phyloP scores from a whole-genome alignment of 2,888 invertebrate species.

The Pilophorus perplexus region DNA sequence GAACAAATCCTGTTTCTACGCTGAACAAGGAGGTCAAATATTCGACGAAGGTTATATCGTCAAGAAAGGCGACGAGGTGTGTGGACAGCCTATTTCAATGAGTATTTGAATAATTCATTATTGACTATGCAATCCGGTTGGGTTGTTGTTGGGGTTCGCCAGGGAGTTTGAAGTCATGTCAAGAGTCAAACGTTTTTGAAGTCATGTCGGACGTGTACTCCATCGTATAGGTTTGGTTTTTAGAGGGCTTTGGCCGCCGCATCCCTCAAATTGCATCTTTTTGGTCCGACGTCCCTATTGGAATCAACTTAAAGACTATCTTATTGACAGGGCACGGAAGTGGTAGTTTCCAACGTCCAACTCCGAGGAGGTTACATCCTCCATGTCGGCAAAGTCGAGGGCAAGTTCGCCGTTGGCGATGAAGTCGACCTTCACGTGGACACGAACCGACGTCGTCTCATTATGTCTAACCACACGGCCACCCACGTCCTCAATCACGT shows the following conservation, averaged over 20 bases:
- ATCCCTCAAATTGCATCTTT: no score
- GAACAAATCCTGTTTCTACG: slow-evolving; percentile 93
- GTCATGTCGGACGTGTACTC: no score
- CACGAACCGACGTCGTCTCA: slow-evolving; percentile 73
- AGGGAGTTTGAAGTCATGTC: no score
- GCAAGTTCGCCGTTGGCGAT: slow-evolving; percentile 75
- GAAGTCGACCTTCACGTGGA: slow-evolving; percentile 78
- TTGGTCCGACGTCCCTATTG: no score
- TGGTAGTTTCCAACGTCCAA: slow-evolving; percentile 82
- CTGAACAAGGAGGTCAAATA: slow-evolving; percentile 98
- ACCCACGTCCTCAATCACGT: slow-evolving; percentile 97
- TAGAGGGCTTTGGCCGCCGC: no score
- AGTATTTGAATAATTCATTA: no score
- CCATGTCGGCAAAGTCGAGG: slow-evolving; percentile 89
- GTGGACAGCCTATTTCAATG: no score
- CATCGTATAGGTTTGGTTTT: no score
- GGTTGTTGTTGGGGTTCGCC: no score
- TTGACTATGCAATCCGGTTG: no score
- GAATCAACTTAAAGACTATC: no score
- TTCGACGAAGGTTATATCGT: slow-evolving; percentile 91
- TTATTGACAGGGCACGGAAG: slow-evolving; percentile 66
- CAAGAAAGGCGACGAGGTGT: slow-evolving; percentile 72
- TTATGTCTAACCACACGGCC: slow-evolving; percentile 99
- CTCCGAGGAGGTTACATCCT: slow-evolving; percentile 94
- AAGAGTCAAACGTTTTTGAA: no score